Percentiles rank a stretch among this genome's conserved stretches.
Evolutionary conservation across 2,797 vertebrate species (phyloP).

Genomic region (Thunnus albacares): DNA sequence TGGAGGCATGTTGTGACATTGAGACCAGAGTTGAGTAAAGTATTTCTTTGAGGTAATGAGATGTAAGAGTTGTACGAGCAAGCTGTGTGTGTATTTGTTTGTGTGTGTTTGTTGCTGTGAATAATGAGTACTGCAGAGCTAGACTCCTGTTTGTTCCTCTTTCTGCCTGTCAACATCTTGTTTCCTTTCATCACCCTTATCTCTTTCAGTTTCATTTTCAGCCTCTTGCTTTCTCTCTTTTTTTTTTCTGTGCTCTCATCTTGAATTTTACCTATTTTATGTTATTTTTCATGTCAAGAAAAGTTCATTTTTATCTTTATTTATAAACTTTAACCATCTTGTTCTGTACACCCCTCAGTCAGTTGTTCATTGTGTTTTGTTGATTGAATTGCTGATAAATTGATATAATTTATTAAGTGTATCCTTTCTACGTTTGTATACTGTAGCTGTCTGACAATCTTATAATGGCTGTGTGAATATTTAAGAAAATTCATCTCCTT

Average conservation of each 20-base stretch:
- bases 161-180: conserved; percentile 38
- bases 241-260: conserved; percentile 19
- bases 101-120: conserved; percentile 35
- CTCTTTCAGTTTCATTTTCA: conserved; percentile 48
- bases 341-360: not conserved
- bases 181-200: conserved; percentile 46
- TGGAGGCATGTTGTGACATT: conserved; percentile 34
- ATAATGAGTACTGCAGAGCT: conserved; percentile 37
- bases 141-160: conserved; percentile 43
- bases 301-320: not conserved
- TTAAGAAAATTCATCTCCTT: not conserved
- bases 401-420: not conserved
- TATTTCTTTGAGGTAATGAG: conserved; percentile 56
- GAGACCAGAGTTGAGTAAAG: conserved; percentile 35
- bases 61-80: conserved; percentile 30
- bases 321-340: not conserved
- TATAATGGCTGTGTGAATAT: not conserved
- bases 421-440: not conserved
- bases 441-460: not conserved
- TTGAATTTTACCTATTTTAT: conserved; percentile 14
- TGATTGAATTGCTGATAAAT: not conserved
- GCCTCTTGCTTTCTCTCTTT: conserved; percentile 26
- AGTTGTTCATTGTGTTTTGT: not conserved
- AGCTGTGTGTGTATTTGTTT: conserved; percentile 16
- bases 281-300: not conserved